These are phyloP conservation scores for Drymodes brunneopygia DNA, from an alignment of 2,113 vertebrate species.

Conservation along the genomic window DNA sequence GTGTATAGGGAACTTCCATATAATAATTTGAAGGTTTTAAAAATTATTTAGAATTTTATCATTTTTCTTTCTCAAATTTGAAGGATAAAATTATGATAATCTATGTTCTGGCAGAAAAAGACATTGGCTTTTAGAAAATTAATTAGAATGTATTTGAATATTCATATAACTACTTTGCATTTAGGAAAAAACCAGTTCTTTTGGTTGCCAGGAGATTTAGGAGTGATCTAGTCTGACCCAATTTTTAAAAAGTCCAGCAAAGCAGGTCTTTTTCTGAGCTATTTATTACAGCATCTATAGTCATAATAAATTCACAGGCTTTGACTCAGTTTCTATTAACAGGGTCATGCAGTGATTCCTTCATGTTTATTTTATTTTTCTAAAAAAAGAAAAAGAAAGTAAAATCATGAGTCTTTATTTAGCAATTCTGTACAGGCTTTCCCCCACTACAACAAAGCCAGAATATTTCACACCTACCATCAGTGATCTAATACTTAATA, in stretches of 20 bases:
- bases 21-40: not conserved
- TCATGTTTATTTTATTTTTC: not conserved
- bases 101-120: slow-evolving; percentile 41
- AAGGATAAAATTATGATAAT: slow-evolving; percentile 47
- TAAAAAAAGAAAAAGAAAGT: not conserved
- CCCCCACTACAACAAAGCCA: slow-evolving; percentile 25
- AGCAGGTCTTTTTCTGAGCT: not conserved
- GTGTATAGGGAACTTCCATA: not conserved
- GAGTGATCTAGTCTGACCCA: slow-evolving; percentile 39
- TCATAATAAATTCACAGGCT: not conserved
- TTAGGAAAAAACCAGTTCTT: slow-evolving; percentile 64
- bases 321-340: not conserved
- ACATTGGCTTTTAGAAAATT: slow-evolving; percentile 60
- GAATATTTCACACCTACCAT: slow-evolving; percentile 57
- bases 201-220: slow-evolving; percentile 35
- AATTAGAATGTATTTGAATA: slow-evolving; percentile 71
- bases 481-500: slow-evolving; percentile 52
- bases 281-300: not conserved
- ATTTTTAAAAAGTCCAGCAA: slow-evolving; percentile 26
- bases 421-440: slow-evolving; percentile 2
- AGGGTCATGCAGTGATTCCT: not conserved
- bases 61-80: slow-evolving; percentile 30
- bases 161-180: slow-evolving; percentile 48
- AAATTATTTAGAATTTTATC: not conserved
- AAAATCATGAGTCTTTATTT: slow-evolving; percentile 25